Evolutionary conservation across 1,140 invertebrate genomes (phyloP).

Genomic region (Yoshiicerus persimilis): DNA sequence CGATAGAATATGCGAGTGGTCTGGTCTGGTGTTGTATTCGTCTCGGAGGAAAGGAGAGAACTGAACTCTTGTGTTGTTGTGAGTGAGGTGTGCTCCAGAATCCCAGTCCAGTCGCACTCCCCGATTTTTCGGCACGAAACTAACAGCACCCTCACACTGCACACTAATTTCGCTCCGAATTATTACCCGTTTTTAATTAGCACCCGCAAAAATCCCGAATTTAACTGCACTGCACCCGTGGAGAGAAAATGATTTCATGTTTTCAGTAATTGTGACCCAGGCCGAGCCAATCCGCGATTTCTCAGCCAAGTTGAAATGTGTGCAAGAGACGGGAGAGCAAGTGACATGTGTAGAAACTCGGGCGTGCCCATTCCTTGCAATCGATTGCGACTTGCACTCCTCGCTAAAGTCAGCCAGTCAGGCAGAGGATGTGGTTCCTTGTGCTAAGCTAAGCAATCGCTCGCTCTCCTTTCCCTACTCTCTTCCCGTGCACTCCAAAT

Average conservation of each 20-base stretch:
- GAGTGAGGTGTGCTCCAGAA: neutral
- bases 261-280: slow-evolving; percentile 18
- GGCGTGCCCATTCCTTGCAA: slow-evolving; percentile 49
- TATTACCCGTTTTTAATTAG: neutral
- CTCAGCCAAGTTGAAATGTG: slow-evolving; percentile 12
- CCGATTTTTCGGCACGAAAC: neutral
- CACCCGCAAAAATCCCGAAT: neutral
- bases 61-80: neutral
- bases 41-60: neutral
- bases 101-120: neutral
- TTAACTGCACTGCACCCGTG: neutral
- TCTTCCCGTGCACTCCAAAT: too few species aligned
- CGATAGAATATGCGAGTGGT: neutral
- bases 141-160: neutral
- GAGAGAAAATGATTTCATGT: neutral
- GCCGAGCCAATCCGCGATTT: slow-evolving; percentile 23
- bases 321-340: neutral
- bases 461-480: neutral
- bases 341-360: slow-evolving; percentile 49
- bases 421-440: slow-evolving; percentile 34
- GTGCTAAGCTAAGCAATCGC: neutral
- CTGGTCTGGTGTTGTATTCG: neutral
- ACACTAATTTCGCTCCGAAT: neutral
- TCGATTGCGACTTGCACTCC: slow-evolving; percentile 44
- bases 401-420: neutral